Evolutionary conservation across 2,888 invertebrate species (phyloP).

Genomic region (Perdita meconis): DNA sequence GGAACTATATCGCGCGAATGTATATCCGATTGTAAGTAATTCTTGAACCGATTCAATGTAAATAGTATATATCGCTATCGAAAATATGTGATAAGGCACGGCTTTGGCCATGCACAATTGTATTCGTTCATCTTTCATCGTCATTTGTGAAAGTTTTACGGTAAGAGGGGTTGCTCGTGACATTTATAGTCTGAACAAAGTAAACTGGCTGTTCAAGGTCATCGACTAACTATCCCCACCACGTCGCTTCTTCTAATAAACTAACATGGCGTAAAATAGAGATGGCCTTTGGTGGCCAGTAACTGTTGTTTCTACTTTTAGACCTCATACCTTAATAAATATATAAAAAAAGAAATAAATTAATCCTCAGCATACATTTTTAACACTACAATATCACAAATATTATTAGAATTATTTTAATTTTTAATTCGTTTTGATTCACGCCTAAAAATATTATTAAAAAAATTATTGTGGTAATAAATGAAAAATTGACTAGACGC

Average conservation of each 20-base stretch:
- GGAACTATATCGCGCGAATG: constrained; percentile 32
- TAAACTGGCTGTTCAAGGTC: constrained; percentile 1
- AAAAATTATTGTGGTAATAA: no score
- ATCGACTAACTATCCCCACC: neutral
- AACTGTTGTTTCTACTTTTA: neutral
- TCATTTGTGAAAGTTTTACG: constrained; percentile 71
- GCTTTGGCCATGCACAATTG: constrained; percentile 80
- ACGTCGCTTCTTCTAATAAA: neutral
- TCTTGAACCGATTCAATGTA: constrained; percentile 70
- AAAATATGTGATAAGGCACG: constrained; percentile 82
- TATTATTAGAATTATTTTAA: no score
- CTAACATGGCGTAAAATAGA: neutral
- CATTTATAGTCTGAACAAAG: neutral
- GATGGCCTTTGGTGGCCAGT: neutral
- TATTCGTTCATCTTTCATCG: constrained; percentile 78
- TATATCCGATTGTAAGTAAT: constrained; percentile 62
- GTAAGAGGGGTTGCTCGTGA: constrained; percentile 2
- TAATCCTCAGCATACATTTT: neutral
- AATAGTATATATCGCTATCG: constrained; percentile 71
- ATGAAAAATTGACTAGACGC: no score
- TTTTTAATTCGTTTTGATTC: no score
- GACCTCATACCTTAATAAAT: neutral
- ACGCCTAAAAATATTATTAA: no score
- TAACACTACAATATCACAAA: no score
- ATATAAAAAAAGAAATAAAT: neutral